Base-by-base conservation (phyloP, 2,797 vertebrate species). In the Acanthis flammea region DNA sequence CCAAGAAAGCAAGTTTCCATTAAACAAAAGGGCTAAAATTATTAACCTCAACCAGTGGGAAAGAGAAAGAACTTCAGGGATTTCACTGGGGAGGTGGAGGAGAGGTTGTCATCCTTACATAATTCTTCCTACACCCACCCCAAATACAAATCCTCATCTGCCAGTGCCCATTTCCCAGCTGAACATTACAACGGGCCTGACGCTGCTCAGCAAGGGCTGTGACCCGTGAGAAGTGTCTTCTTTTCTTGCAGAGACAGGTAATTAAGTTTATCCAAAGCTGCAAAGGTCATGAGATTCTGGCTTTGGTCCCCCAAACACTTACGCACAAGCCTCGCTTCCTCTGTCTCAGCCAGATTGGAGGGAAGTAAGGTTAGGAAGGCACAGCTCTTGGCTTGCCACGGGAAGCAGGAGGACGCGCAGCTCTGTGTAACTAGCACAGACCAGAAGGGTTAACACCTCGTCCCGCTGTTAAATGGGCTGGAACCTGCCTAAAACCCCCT, bases 1-100 rank as follows among this genome's bases (percentile, higher is more conserved):
- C 94, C 96, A 97, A 94, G 96, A 97, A 97, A 95, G 93, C 74
- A 97, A 98, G 75, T 97, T 98, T 97, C 97, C 97, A 96, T 97
- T 96, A 95, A 96, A 74, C 67, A 71, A 50, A 27, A 51, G 75
- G 67, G 95, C 92, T 95, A 97, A 95, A 87, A 90, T 50, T 79
- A 45, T 57, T 86, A 92, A 90, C 67, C 48, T 88, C 53, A 83
- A 94, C 79, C 75, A 92, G 71, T 90, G 85, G 89, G 94, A 93
- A 96, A 75, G 63, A 31, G 30, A 90, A 78, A 4, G n/a, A 87
- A 65, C 73, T 86, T 71, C 45, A 65, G 62, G 22, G 15, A 79
- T 67, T 72, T 61, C 63, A 73, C 67, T 79, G 68, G 28, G 2
- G 22, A 48, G 41, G 54, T 8, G 11, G 16, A 19, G 17, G 14